Conservation (phyloP, 2,797 vertebrate species). For the Eutrigla gurnardus region DNA sequence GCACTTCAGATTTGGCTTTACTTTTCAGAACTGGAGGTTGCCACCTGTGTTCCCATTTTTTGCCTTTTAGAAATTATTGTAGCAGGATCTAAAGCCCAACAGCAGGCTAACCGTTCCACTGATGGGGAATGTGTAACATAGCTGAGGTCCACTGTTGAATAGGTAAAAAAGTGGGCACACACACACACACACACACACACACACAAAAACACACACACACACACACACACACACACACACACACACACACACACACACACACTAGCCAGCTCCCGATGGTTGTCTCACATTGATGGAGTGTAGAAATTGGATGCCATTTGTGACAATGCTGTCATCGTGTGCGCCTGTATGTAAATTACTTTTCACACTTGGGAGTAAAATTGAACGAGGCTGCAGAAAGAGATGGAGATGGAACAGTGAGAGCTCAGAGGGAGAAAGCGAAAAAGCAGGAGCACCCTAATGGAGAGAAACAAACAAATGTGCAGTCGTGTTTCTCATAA, state of each 20-base stretch:
- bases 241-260: constrained; percentile 2
- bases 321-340: constrained; percentile 12
- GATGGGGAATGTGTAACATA: neutral
- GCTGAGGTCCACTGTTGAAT: neutral
- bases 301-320: constrained; percentile 37
- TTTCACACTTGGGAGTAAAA: constrained; percentile 39
- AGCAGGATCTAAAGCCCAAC: neutral
- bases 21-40: no score
- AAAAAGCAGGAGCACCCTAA: constrained; percentile 5
- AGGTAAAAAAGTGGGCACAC: no score
- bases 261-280: neutral
- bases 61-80: neutral
- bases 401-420: neutral
- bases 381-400: constrained; percentile 5
- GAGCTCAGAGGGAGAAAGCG: neutral
- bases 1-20: no score
- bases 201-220: constrained; percentile 7
- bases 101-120: neutral
- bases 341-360: constrained; percentile 32
- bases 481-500: constrained; percentile 9
- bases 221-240: neutral
- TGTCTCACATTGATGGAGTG: constrained; percentile 15
- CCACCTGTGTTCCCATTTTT: no score
- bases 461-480: constrained; percentile 27
- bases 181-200: constrained; percentile 3